Evolutionary conservation across 1,140 invertebrate genomes (phyloP), one percentile per base, ranked within the genome.

Genomic region (Bombus sibiricus): DNA sequence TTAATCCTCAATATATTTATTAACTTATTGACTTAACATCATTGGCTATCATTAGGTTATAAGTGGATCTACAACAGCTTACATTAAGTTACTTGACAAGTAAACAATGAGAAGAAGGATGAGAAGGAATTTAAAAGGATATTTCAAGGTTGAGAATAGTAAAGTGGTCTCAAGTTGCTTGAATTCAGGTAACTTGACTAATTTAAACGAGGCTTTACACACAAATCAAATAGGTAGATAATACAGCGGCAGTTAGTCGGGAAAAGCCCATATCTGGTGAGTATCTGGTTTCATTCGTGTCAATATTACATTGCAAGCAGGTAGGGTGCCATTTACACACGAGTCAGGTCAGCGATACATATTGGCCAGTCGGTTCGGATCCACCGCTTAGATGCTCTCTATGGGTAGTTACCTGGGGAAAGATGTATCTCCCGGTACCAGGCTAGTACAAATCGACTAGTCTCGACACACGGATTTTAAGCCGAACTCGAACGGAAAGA

Each of bases 381-480:
- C 62, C 84, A 89, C 77, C 86, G 88, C 68, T 90, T 87, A 91
- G 89, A 78, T 34, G 76, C 28, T 83, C 82, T 86, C 86, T 87
- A 86, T 88, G 89, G 64, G 87, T 89, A 92, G 91, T 92, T 91
- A 92, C 92, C 82, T 18, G 18, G 0, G 76, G 81, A 76, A 74
- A 92, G 90, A 93, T 92, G 90, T 80, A 92, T 93, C 91, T 92
- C 62, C 39, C 76, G 86, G 53, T 92, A 91, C 88, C 91, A 86
- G 28, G 72, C 88, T 91, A 91, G 81, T 71, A 81, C 87, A 90
- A 87, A 90, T 78, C 78, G 73, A 81, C 78, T 43, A 69, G 34
- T 57, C 71, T 74, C 69, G 83, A 87, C 81, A 47, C 66, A 41
- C 34, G 79, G 82, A 87, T 90, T 90, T 88, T 90, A 82, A 90